phyloP scores from a whole-genome alignment of 2,113 vertebrate species.

The Ammodytes dubius region DNA sequence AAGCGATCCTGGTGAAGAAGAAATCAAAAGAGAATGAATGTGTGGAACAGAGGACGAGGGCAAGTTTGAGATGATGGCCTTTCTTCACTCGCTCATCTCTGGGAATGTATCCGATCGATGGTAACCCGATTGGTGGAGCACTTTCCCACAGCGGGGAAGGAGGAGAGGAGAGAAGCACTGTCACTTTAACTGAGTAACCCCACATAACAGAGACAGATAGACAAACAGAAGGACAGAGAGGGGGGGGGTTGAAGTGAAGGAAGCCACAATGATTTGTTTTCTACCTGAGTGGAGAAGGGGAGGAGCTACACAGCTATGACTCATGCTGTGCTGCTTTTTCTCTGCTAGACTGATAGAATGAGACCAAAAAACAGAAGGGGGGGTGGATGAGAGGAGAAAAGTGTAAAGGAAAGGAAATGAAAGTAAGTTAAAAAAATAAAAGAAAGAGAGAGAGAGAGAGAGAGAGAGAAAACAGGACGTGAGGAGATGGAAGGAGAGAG shows the following conservation, averaged over 20 bases:
- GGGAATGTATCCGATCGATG: conserved; percentile 55
- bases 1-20: background rate
- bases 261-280: background rate
- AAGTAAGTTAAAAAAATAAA: background rate
- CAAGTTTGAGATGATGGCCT: conserved; percentile 14
- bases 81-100: conserved; percentile 42
- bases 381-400: background rate
- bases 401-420: background rate
- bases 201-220: conserved; percentile 40
- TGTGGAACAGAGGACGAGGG: background rate
- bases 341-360: conserved; percentile 32
- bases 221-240: background rate
- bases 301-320: conserved; percentile 31
- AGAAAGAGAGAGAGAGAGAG: background rate
- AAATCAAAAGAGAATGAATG: conserved; percentile 17
- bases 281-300: conserved; percentile 23
- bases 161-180: conserved; percentile 35
- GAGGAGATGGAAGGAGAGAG: background rate
- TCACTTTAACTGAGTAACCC: conserved; percentile 57
- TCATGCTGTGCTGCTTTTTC: conserved; percentile 19
- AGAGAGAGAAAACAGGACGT: background rate
- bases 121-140: conserved; percentile 38
- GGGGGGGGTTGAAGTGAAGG: background rate
- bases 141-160: conserved; percentile 14
- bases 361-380: conserved; percentile 1